Conservation (phyloP, 2,888 invertebrate genomes). For the Drosophila prolongata region DNA sequence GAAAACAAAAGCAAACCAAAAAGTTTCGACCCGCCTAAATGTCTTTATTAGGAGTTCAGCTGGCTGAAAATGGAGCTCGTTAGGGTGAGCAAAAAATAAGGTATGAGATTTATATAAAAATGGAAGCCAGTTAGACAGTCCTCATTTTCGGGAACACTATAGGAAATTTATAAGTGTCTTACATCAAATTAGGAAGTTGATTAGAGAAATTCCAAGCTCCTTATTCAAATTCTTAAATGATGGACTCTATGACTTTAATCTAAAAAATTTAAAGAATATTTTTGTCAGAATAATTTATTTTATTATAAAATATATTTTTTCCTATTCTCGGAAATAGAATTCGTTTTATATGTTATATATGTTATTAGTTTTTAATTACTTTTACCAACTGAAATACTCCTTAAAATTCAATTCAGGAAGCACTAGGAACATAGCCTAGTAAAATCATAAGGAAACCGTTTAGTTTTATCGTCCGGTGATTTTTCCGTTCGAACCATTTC, state of each 20-base stretch:
- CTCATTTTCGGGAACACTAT: background rate
- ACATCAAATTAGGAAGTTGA: background rate
- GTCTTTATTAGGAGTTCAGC: constrained; percentile 72
- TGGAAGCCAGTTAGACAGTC: background rate
- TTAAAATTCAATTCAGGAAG: too few relatives aligned
- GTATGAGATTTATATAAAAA: constrained; percentile 12
- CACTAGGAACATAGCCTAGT: too few relatives aligned
- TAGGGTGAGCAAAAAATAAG: constrained; percentile 27
- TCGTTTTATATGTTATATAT: too few relatives aligned
- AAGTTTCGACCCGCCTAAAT: constrained; percentile 59
- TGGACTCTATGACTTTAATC: too few relatives aligned
- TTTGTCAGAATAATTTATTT: too few relatives aligned
- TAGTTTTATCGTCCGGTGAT: background rate
- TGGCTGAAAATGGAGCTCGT: constrained; percentile 47
- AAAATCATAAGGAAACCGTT: constrained; percentile 4
- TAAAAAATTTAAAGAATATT: too few relatives aligned
- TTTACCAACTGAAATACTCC: too few relatives aligned
- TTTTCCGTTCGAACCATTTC: constrained; percentile 14
- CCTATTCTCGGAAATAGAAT: too few relatives aligned
- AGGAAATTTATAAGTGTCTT: background rate
- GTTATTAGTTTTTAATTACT: too few relatives aligned
- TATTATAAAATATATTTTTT: too few relatives aligned
- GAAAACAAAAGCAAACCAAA: constrained; percentile 52
- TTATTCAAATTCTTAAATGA: too few relatives aligned
- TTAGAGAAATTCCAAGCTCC: too few relatives aligned